Evolutionary conservation across 2,797 vertebrate genomes (phyloP).

Genomic region (Helostoma temminkii): DNA sequence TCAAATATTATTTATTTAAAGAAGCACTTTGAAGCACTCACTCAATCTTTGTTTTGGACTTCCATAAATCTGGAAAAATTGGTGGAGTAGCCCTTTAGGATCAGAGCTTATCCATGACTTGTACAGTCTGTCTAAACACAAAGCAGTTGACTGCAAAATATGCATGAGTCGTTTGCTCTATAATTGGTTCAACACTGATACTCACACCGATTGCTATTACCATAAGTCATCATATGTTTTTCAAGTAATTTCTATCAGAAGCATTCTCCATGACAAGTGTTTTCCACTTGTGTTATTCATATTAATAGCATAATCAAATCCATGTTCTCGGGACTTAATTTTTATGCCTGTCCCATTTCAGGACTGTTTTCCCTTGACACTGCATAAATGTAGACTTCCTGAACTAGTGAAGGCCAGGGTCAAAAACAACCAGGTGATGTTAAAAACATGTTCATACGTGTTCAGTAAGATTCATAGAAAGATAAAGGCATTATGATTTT

Average conservation of each 20-base stretch:
- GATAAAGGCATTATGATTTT: not conserved
- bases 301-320: conserved; percentile 36
- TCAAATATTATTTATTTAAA: too few relatives aligned
- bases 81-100: not conserved
- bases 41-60: not conserved
- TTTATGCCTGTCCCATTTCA: conserved; percentile 47
- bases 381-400: conserved; percentile 51
- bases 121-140: not conserved
- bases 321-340: conserved; percentile 34
- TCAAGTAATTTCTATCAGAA: conserved; percentile 49
- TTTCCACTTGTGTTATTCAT: conserved; percentile 50
- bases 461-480: not conserved
- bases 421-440: too few relatives aligned
- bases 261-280: conserved; percentile 40
- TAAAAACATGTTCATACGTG: too few relatives aligned
- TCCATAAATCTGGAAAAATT: not conserved
- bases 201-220: conserved; percentile 58
- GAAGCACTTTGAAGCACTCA: not conserved
- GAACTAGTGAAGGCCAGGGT: conserved; percentile 71
- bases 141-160: conserved; percentile 22
- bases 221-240: conserved; percentile 72
- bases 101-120: not conserved
- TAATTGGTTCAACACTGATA: conserved; percentile 58
- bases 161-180: conserved; percentile 44
- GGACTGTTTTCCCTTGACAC: conserved; percentile 44